Base-by-base conservation (phyloP, 1,140 invertebrate species). In the Rhopalosiphum padi region DNA sequence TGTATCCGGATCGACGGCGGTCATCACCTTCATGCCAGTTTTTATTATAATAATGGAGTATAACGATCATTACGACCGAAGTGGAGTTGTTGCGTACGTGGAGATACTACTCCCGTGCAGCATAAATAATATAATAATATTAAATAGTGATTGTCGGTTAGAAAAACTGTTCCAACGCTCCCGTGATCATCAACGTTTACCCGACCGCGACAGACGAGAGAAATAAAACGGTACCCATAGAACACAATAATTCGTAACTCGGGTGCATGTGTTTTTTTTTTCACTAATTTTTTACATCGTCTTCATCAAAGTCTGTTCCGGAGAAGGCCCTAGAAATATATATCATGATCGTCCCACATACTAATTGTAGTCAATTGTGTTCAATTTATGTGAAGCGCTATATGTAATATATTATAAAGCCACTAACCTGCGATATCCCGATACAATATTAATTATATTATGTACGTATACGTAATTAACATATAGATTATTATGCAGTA, bases 171-270 rank as follows among this genome's bases (percentile, higher is more conserved):
- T 46, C 22, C 3, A n/a, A 86, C 43, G 85, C 37, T 86, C 43
- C 41, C 85, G 41, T 41, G 43, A 86, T 86, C 85, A 89, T 25
- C 87, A 51, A 37, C 87, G 46, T 37, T 89, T 89, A 89, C 48
- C n/a, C 87, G 87, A 89, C 87, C 87, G 87, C n/a, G 87, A 37
- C 87, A 53, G 46, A n/a, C 21, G 87, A 53, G 87, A 89, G 30
- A 89, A 53, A 53, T 35, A 89, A 35, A 89, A 89, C 48, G 87
- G 87, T 89, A 89, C n/a, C 41, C 21, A 30, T 46, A n/a, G 15
- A 86, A 43, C 60, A n/a, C 60, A 5, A n/a, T 77, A 77, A 77
- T 77, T 77, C 60, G 60, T n/a, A 77, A 77, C 60, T 30, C 60
- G 55, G 55, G 55, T 60, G 43, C 85, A 11, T 48, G 41, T 88